Conservation (phyloP, 2,888 invertebrate species). For the Conistra vaccinii region DNA sequence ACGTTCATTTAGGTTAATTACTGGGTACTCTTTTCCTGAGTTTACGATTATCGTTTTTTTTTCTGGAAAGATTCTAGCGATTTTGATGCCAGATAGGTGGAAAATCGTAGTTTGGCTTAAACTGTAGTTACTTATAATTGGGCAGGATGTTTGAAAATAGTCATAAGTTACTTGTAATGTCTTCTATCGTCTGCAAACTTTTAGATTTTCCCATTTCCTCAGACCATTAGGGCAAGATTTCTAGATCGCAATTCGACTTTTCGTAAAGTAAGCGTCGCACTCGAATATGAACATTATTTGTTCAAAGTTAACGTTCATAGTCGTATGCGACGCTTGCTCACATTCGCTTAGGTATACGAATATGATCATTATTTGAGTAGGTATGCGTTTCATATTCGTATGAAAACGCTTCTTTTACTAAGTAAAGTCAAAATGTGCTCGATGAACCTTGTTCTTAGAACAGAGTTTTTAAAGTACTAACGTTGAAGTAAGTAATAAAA, state of each 20-base stretch:
- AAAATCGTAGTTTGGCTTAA: not conserved
- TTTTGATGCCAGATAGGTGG: slow-evolving; percentile 4
- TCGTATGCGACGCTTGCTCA: not conserved
- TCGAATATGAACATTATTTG: not conserved
- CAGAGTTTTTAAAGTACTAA: not conserved
- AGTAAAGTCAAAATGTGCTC: not conserved
- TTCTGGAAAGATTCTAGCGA: not conserved
- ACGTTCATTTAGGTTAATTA: slow-evolving; percentile 48
- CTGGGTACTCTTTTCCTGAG: not conserved
- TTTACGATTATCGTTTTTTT: not conserved
- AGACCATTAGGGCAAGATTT: not conserved
- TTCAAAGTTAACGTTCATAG: not conserved
- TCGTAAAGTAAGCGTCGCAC: no score
- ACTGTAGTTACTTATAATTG: no score
- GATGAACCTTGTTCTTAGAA: not conserved
- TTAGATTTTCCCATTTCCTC: not conserved
- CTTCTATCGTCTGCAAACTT: not conserved
- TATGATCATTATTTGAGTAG: not conserved
- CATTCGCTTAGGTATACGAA: not conserved
- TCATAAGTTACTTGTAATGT: not conserved
- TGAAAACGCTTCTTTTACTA: not conserved
- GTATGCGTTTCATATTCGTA: not conserved
- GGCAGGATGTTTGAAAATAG: no score
- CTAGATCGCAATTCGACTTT: not conserved
- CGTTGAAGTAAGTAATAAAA: not conserved